Evolutionary conservation across 2,797 vertebrate species (phyloP).

Genomic region (Glyptemys insculpta): DNA sequence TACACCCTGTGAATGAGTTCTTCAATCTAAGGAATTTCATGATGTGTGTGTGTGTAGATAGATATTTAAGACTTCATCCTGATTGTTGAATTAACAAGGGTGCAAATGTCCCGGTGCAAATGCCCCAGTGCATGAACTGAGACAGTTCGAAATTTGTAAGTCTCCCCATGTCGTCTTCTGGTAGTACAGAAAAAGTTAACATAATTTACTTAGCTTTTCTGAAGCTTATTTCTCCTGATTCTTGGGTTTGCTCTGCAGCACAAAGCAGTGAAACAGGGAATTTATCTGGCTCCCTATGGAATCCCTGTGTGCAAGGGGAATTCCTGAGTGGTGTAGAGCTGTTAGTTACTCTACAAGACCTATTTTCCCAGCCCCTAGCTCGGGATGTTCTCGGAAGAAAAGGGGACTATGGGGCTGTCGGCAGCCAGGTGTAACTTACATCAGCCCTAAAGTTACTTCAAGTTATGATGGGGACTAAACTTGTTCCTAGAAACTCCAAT

Average conservation of each 20-base stretch:
- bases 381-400: not conserved
- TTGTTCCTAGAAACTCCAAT: not conserved
- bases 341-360: not conserved
- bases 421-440: not conserved
- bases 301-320: not conserved
- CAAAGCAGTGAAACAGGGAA: not conserved
- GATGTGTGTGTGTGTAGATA: not conserved
- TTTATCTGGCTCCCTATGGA: not conserved
- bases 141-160: not conserved
- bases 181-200: not conserved
- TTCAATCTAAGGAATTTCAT: not conserved
- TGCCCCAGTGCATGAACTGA: not conserved
- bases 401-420: not conserved
- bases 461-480: not conserved
- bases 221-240: not conserved
- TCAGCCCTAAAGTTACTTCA: not conserved
- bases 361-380: not conserved
- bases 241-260: not conserved
- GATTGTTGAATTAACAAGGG: not conserved
- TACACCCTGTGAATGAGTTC: not conserved
- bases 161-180: conserved; percentile 14
- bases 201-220: not conserved
- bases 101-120: not conserved
- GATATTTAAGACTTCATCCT: not conserved
- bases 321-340: not conserved